Conservation (phyloP, 2,888 invertebrate genomes). For the Drosophila peninsularis region DNA sequence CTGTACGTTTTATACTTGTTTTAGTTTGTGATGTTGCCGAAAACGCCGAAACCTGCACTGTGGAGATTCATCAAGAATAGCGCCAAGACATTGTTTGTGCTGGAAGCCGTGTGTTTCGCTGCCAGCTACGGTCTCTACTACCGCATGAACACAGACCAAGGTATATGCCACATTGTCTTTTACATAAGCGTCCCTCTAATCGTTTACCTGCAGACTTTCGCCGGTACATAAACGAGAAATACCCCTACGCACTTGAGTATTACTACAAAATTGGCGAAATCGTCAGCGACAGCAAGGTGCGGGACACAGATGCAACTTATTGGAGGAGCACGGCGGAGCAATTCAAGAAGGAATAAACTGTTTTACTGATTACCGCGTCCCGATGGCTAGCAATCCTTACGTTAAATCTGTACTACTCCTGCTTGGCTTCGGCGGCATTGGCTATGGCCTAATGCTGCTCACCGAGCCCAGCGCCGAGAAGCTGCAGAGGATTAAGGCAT, state of each 20-base stretch:
- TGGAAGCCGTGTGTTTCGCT: slow-evolving; percentile 87
- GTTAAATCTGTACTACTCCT: slow-evolving; percentile 87
- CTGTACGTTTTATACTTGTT: slow-evolving; percentile 28
- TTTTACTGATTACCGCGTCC: slow-evolving; percentile 8
- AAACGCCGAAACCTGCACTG: slow-evolving; percentile 86
- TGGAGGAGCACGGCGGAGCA: slow-evolving; percentile 84
- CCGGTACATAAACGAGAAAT: slow-evolving; percentile 88
- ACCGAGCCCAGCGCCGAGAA: slow-evolving; percentile 86
- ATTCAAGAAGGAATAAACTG: slow-evolving; percentile 49
- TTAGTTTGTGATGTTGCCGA: slow-evolving; percentile 87
- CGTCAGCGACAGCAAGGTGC: slow-evolving; percentile 85
- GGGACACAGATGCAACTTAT: slow-evolving; percentile 86
- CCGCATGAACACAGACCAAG: slow-evolving; percentile 89
- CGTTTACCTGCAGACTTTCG: slow-evolving; percentile 88
- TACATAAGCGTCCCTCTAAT: slow-evolving; percentile 50
- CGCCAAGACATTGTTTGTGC: slow-evolving; percentile 86
- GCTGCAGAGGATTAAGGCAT: slow-evolving; percentile 75
- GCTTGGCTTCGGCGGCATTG: slow-evolving; percentile 87
- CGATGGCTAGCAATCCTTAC: slow-evolving; percentile 82
- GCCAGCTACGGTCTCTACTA: slow-evolving; percentile 88
- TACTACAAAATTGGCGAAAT: slow-evolving; percentile 90
- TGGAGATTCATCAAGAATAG: slow-evolving; percentile 86
- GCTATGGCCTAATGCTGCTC: slow-evolving; percentile 87
- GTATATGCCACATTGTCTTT: slow-evolving; percentile 84
- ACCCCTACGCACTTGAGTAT: slow-evolving; percentile 88